These are phyloP conservation scores for mouse (Mus musculus) DNA, from an alignment of 2,113 vertebrate species.

Conservation along the genomic window DNA sequence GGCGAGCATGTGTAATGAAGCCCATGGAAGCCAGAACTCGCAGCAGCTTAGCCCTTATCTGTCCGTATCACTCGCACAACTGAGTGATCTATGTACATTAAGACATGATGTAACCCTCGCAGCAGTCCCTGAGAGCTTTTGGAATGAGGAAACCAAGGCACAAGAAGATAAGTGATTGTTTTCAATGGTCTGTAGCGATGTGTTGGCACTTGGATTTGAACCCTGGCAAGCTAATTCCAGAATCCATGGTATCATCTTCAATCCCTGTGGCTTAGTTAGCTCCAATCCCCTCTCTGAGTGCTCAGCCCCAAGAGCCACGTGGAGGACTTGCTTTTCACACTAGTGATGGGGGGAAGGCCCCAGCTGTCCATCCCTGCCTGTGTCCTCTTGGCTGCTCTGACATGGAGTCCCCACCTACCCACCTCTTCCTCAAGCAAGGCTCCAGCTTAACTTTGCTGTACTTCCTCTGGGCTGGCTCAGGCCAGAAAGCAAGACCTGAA, in stretches of 20 bases:
- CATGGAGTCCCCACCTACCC: too few relatives aligned
- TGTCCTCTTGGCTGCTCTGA: background rate
- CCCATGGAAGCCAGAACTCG: background rate
- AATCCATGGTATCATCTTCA: background rate
- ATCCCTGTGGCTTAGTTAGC: background rate
- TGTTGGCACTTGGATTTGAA: conserved; percentile 22
- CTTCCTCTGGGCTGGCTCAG: background rate
- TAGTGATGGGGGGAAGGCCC: background rate
- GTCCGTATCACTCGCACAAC: background rate
- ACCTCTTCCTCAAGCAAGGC: background rate
- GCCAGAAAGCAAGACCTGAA: conserved; percentile 35
- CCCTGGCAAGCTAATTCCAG: background rate
- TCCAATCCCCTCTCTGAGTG: background rate
- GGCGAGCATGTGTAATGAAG: background rate
- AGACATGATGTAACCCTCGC: background rate
- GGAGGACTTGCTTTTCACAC: background rate
- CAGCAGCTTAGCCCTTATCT: background rate
- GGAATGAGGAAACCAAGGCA: background rate
- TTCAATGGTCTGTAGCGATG: background rate
- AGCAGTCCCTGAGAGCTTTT: background rate
- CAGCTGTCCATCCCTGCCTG: background rate
- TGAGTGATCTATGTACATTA: background rate
- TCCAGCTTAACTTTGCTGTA: background rate
- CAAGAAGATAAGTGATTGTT: background rate
- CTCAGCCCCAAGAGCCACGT: background rate